These are phyloP conservation scores for Hyposoter dolosus DNA, from an alignment of 2,888 invertebrate species.

Conservation along the genomic window DNA sequence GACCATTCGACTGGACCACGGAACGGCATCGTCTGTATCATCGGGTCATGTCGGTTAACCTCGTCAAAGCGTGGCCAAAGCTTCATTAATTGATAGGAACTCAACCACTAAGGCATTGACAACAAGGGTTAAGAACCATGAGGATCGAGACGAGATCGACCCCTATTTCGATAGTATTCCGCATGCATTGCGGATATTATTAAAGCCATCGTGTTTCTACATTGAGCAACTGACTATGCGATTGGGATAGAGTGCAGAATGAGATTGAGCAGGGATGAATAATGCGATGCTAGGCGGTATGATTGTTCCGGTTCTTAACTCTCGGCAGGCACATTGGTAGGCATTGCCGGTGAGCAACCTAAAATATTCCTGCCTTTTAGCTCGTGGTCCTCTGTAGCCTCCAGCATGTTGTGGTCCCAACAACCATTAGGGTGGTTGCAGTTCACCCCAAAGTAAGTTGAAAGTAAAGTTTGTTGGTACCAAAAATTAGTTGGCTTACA, in stretches of 20 bases:
- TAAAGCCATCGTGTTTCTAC: not conserved
- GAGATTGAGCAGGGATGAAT: not conserved
- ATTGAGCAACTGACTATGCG: not conserved
- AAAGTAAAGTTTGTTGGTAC: constrained; percentile 1
- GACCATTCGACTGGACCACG: constrained; percentile 20
- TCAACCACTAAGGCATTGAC: constrained; percentile 17
- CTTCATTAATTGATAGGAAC: constrained; percentile 59
- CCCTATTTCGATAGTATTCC: constrained; percentile 19
- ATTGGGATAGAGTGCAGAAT: constrained; percentile 4
- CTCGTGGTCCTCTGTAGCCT: not conserved
- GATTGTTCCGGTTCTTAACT: not conserved
- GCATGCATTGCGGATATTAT: constrained; percentile 31
- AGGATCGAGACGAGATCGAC: constrained; percentile 34
- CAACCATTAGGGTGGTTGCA: not conserved
- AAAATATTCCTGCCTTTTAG: not conserved
- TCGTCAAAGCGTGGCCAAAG: constrained; percentile 42
- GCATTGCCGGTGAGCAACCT: not conserved
- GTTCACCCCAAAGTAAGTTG: not conserved
- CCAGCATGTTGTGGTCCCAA: not conserved
- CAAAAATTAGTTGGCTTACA: constrained; percentile 8
- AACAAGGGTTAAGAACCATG: constrained; percentile 16
- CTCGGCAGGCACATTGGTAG: not conserved
- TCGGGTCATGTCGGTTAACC: constrained; percentile 25
- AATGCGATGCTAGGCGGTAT: constrained; percentile 1
- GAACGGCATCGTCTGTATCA: constrained; percentile 12